Conservation (phyloP, 2,888 invertebrate species). For the Erannis defoliaria region DNA sequence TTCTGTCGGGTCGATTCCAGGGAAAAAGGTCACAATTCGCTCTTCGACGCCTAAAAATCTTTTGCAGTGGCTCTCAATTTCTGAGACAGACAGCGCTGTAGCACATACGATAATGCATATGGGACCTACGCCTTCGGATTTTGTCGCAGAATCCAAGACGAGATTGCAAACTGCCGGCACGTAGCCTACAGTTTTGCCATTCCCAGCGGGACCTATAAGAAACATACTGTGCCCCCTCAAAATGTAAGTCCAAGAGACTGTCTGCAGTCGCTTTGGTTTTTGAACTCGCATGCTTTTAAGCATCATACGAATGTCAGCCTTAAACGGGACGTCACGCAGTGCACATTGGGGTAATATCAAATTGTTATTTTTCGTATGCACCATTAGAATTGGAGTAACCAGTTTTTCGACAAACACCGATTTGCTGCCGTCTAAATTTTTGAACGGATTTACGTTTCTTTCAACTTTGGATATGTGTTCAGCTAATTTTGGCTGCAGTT, state of each 20-base stretch:
- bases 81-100: conserved; percentile 84
- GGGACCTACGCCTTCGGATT: conserved; percentile 85
- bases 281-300: conserved; percentile 68
- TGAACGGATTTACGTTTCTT: conserved; percentile 72
- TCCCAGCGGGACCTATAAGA: conserved; percentile 85
- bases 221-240: conserved; percentile 88
- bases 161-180: conserved; percentile 89
- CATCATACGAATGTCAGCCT: conserved; percentile 59
- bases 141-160: conserved; percentile 74
- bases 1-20: conserved; percentile 71
- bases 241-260: conserved; percentile 90
- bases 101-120: conserved; percentile 89
- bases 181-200: conserved; percentile 91
- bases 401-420: conserved; percentile 79
- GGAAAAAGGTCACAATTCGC: conserved; percentile 71
- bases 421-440: conserved; percentile 66
- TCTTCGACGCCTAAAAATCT: conserved; percentile 70
- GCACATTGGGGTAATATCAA: conserved; percentile 62
- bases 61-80: conserved; percentile 72
- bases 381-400: conserved; percentile 72
- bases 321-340: conserved; percentile 69
- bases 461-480: conserved; percentile 31
- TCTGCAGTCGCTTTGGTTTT: conserved; percentile 87
- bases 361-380: conserved; percentile 72
- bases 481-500: conserved; percentile 13